A percentile compares a stretch with the other conserved stretches of the same genome.
phyloP scores from a whole-genome alignment of 2,113 vertebrate species.

The Phycodurus eques region DNA sequence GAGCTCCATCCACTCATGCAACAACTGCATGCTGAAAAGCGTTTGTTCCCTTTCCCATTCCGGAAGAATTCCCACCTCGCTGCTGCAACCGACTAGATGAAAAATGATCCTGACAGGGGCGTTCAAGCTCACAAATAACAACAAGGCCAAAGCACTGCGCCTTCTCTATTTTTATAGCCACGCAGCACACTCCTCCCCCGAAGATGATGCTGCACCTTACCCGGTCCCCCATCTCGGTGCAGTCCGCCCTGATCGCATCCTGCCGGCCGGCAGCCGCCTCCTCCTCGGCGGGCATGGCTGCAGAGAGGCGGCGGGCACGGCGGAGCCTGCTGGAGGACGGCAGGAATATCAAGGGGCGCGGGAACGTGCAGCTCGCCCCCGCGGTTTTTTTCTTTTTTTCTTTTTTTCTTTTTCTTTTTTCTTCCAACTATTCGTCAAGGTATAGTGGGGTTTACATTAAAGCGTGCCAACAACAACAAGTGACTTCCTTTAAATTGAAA shows the following conservation, averaged over 20 bases:
- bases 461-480: too few species aligned
- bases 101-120: conserved; percentile 13
- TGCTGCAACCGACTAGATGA: conserved; percentile 10
- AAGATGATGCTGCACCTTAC: conserved; percentile 38
- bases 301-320: conserved; percentile 19
- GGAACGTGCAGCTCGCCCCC: not conserved
- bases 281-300: conserved; percentile 56
- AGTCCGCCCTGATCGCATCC: conserved; percentile 35
- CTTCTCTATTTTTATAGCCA: not conserved
- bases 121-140: not conserved
- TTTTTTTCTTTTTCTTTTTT: not conserved
- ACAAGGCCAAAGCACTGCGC: not conserved
- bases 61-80: conserved; percentile 32
- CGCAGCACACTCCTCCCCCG: not conserved
- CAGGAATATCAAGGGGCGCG: not conserved
- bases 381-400: not conserved
- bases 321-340: not conserved
- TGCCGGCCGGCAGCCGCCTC: conserved; percentile 29
- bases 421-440: too few species aligned
- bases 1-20: conserved; percentile 11
- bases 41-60: conserved; percentile 3
- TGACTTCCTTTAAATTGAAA: too few species aligned
- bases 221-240: conserved; percentile 66
- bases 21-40: not conserved
- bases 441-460: too few species aligned